Evolutionary conservation across 2,113 vertebrate species (phyloP), one percentile per base, ranked within the genome.

Genomic region (Collichthys lucidus): DNA sequence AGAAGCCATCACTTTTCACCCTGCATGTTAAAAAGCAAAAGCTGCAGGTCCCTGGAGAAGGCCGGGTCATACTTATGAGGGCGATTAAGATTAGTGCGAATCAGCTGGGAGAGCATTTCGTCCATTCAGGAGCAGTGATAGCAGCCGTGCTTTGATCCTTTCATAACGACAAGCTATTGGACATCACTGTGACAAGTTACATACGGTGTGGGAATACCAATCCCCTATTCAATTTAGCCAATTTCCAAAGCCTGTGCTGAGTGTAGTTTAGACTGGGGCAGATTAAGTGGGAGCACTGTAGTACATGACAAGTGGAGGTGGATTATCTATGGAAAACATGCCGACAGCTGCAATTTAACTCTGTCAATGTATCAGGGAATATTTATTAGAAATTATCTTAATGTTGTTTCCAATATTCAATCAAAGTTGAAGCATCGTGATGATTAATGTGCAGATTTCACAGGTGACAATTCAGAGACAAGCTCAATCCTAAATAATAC

Each of bases 161-260:
- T 88, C 79, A 77, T 71, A 83, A 82, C n/a, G 14, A 86, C 64
- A 55, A 66, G 62, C 76, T 65, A 79, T 74, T 71, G 76, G 82
- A 73, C 76, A 76, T 80, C 78, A 61, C 65, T 79, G 83, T 86
- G 91, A 89, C 84, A 84, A 62, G 50, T 73, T 87, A 72, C 89
- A 82, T 67, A 76, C 52, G 49, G 72, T 72, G 75, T 76, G 79
- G 79, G 78, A 82, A 81, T 80, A 79, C 53, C 72, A 29, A 74
- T 74, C 82, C 85, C 70, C 86, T 80, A 46, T 80, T 91, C 67
- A 84, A 79, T 84, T 89, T 85, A 29, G 29, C 56, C 73, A 57
- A 74, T 74, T 79, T 80, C 68, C 59, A 86, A 78, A 87, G 78
- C 42, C 70, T 47, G 31, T 50, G 74, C 79, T 47, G 73, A 75